Base-by-base conservation (phyloP, 1,140 invertebrate genomes). In the Pseudomyrmex sp. region DNA sequence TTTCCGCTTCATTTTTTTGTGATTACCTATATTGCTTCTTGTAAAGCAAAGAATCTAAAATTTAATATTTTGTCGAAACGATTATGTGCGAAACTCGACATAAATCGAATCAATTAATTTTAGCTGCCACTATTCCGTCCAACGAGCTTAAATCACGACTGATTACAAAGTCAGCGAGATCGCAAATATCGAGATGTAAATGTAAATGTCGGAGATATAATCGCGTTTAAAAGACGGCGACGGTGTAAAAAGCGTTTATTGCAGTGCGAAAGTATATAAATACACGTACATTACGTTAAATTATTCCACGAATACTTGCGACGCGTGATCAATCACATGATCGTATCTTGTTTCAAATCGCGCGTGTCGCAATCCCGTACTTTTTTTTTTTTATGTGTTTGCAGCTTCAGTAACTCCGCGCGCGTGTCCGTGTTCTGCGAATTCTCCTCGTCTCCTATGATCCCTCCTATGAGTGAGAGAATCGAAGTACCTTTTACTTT, bases 401-500 rank as follows among this genome's bases (percentile, higher is more conserved):
- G 61, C 12, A 56, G 9, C 35, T 66, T 56, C n/a, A 12, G 48
- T 23, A 48, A 63, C 20, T 20, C 7, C 23, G 20, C n/a, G 23
- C 20, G 58, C 73, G 23, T 13, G 46, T 59, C n/a, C 65, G 1
- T 23, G 12, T 12, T 77, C 18, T 12, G 8, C 26, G 13, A 20
- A 44, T n/a, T 68, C 10, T 46, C n/a, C 23, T 68, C n/a, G n/a
- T 66, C 23, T 52, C 23, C 59, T 69, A 26, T 20, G 12, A 63
- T 76, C 61, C n/a, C 48, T 66, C n/a, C 26, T 9, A 23, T 35
- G 35, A 35, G 4, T 35, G 35, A 35, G 35, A 35, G 35, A 12
- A 3, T 63, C n/a, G 7, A 35, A 58, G 26, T 58, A 58, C 18
- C 75, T 56, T 79, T 79, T 79, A 69, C 65, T 70, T 79, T 59